A percentile compares a stretch with the other conserved stretches of the same genome.
phyloP scores from a whole-genome alignment of 1,140 invertebrate species.

The Habropoda laboriosa region DNA sequence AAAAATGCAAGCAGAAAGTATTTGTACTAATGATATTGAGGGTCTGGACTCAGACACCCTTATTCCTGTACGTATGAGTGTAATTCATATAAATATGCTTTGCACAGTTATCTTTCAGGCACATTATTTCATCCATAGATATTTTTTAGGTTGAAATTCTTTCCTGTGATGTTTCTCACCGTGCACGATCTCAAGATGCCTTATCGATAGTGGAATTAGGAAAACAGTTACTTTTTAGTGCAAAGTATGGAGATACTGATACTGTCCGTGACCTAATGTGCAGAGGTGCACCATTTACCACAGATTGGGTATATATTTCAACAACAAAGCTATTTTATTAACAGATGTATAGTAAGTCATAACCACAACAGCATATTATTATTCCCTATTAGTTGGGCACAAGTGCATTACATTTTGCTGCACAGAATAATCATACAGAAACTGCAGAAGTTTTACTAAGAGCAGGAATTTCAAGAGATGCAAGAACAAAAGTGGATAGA shows the following conservation, averaged over 20 bases:
- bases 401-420: slow-evolving; percentile 93
- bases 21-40: slow-evolving; percentile 73
- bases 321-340: neutral
- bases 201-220: slow-evolving; percentile 88
- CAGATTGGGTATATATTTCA: slow-evolving; percentile 89
- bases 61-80: slow-evolving; percentile 74
- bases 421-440: slow-evolving; percentile 90
- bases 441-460: slow-evolving; percentile 91
- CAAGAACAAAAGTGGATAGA: slow-evolving; percentile 95
- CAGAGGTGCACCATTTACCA: slow-evolving; percentile 94
- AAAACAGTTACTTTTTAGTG: slow-evolving; percentile 90
- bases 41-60: slow-evolving; percentile 72
- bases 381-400: slow-evolving; percentile 89
- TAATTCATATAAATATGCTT: neutral
- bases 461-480: slow-evolving; percentile 93
- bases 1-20: slow-evolving; percentile 77
- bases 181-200: slow-evolving; percentile 73
- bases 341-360: slow-evolving; percentile 11
- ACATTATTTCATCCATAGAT: neutral
- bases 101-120: neutral
- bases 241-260: slow-evolving; percentile 89
- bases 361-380: neutral
- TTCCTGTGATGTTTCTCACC: slow-evolving; percentile 71
- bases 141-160: slow-evolving; percentile 74
- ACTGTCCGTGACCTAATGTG: slow-evolving; percentile 90